Evolutionary conservation across 2,797 vertebrate species (phyloP), one percentile per base, ranked within the genome.

Genomic region (Pipistrellus pygmaeus): DNA sequence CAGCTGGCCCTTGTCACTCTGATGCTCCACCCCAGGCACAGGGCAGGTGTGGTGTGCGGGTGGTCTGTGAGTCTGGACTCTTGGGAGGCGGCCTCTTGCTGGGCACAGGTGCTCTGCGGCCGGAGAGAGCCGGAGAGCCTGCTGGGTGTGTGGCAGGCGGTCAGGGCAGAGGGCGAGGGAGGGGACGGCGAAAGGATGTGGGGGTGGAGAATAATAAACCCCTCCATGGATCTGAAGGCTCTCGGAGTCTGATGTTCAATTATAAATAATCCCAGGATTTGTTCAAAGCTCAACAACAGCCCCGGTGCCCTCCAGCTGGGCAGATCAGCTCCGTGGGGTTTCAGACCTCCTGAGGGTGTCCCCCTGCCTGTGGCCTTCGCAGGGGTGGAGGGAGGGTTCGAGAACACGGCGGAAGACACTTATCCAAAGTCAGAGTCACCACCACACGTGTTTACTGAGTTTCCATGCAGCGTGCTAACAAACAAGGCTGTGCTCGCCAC

Each of bases 231-330:
- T 87, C 23, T 35, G 21, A 38, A 69, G 88, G 41, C 69, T 51
- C 75, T 27, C 0, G 0, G 27, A 85, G 88, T 4, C 96, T 32
- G 77, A 46, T 83, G 88, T 92, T 92, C 46, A 91, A 41, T 77
- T 32, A 93, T 64, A 69, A 94, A 92, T 69, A 92, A 95, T 72
- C 88, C 94, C 27, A 14, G 82, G 66, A 64, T 93, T 94, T 88
- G 86, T 77, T 81, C 83, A 92, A 68, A 95, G 85, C 78, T 55
- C 90, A 60, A 3, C 53, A 53, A 18, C 20, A 72, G 72, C 46
- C 80, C 41, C 55, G 10, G 46, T 11, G 76, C 32, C 76, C 90
- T 23, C 4, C 73, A 80, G 92, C 90, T 80, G 88, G 89, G 75
- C n/a, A 30, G 57, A 81, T 78, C n/a, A 25, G 73, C 71, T 71